These are phyloP conservation scores for Anabas testudineus DNA, from an alignment of 2,797 vertebrate species.

Conservation along the genomic window DNA sequence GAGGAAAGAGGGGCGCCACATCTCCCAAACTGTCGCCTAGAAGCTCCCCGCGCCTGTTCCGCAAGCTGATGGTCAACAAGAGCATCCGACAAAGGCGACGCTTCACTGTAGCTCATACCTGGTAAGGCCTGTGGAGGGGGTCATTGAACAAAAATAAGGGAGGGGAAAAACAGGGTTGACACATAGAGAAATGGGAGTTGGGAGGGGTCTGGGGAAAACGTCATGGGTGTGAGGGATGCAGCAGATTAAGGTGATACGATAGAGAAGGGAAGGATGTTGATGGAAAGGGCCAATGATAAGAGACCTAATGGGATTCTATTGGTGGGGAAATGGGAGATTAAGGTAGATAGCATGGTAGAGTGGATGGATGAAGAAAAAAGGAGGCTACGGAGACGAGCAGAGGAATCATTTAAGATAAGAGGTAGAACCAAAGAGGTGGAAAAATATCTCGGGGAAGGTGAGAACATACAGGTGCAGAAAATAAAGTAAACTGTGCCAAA, in stretches of 20 bases:
- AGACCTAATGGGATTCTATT: constrained; percentile 28
- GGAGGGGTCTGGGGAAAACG: background rate
- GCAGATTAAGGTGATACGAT: constrained; percentile 27
- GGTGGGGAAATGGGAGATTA: constrained; percentile 21
- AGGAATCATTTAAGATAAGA: background rate
- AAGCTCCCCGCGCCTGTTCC: constrained; percentile 95
- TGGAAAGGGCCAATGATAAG: background rate
- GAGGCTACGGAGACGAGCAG: background rate
- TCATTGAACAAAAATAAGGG: constrained; percentile 66
- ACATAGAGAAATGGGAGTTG: constrained; percentile 61
- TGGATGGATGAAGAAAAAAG: constrained; percentile 1
- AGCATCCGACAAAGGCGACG: constrained; percentile 96
- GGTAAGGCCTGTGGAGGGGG: constrained; percentile 86
- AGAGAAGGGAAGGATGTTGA: constrained; percentile 13
- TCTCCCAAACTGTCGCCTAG: constrained; percentile 97
- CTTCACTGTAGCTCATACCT: constrained; percentile 98
- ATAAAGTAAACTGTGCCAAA: background rate
- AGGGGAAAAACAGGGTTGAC: background rate
- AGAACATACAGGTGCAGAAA: constrained; percentile 6
- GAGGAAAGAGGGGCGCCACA: constrained; percentile 88
- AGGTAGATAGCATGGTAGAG: background rate
- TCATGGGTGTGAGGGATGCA: background rate
- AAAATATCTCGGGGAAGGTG: background rate
- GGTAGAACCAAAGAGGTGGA: background rate
- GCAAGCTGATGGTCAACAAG: constrained; percentile 98